Evolutionary conservation across 35 echinoderm and acorn worm species (phyloP), one percentile per base, ranked within the genome.

Genomic region (Chiridota heheva): DNA sequence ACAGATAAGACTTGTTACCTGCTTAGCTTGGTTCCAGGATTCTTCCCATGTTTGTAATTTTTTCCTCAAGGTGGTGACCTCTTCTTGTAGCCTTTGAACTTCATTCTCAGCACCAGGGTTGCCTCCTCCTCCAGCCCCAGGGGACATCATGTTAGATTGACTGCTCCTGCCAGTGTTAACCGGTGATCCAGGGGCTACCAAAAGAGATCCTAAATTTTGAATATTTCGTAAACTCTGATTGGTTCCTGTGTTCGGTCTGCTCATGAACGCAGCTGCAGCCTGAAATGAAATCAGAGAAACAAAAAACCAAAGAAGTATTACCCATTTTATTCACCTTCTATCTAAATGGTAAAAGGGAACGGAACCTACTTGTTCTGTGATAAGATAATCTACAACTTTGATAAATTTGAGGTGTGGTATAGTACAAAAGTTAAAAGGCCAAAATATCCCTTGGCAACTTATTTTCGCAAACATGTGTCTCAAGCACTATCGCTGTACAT

Each of bases 1-100:
- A 79, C 57, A 48, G 13, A 62, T 13, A 22, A 1, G 7, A 42
- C 8, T 69, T 10, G 44, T 35, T 75, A 96, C 86, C 86, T 90
- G 87, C 63, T 96, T 96, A 2, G 87, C 86, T 72, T 96, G 87
- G 2, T 81, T 83, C 93, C 93, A 96, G 24, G 93, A 90, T 66
- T 96, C 93, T 34, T 96, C 93, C 93, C 93, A 96, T 13, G 78
- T 84, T 49, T 96, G 93, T 2, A 96, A 32, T 75, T 96, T 90
- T 15, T 80, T 80, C 72, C 80, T 83, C 17, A 91, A 41, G 18
- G 69, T 72, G 15, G 31, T 42, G 32, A 86, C 69, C 56, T 91
- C 88, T 77, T 91, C 88, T 18, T 86, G 87, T 81, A 90, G 82
- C 64, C 79, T 96, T 29, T 82, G 83, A 59, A 48, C 45, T 37